Percentiles rank a stretch among this genome's conserved stretches.
phyloP scores from a whole-genome alignment of 2,797 vertebrate species.

The Catostomus latipinnis region DNA sequence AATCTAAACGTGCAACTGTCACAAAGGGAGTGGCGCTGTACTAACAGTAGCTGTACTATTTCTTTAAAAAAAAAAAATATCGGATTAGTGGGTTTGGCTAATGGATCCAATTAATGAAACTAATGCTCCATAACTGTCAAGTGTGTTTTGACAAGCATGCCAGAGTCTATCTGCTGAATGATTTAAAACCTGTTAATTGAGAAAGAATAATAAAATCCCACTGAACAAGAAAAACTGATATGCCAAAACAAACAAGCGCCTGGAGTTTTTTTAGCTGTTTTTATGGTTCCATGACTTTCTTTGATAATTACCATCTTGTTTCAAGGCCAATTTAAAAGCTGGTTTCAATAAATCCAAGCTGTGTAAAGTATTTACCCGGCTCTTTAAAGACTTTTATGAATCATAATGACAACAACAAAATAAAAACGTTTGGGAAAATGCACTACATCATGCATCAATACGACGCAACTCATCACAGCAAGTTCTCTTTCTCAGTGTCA shows the following conservation, averaged over 20 bases:
- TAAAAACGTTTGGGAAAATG: neutral
- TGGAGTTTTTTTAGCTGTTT: conserved; percentile 66
- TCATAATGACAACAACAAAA: conserved; percentile 64
- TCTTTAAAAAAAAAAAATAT: conserved; percentile 50
- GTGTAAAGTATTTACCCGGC: conserved; percentile 68
- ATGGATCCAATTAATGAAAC: conserved; percentile 68
- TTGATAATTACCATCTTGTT: conserved; percentile 76
- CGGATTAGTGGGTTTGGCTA: conserved; percentile 66
- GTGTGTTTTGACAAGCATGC: conserved; percentile 63
- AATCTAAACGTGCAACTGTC: conserved; percentile 5
- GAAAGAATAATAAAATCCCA: conserved; percentile 65
- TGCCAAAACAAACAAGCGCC: conserved; percentile 74
- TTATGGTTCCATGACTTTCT: conserved; percentile 75
- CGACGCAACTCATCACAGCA: conserved; percentile 31
- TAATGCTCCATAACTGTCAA: conserved; percentile 64
- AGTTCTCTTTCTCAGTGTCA: neutral
- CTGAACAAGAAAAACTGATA: conserved; percentile 53
- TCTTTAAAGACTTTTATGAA: conserved; percentile 69
- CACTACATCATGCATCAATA: conserved; percentile 4
- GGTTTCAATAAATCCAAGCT: conserved; percentile 75
- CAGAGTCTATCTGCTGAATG: conserved; percentile 58
- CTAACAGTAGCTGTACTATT: conserved; percentile 51
- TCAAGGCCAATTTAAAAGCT: conserved; percentile 78
- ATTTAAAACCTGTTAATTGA: conserved; percentile 63
- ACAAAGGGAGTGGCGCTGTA: conserved; percentile 15